Conservation (phyloP, 2,797 vertebrate genomes). For the Anableps anableps region DNA sequence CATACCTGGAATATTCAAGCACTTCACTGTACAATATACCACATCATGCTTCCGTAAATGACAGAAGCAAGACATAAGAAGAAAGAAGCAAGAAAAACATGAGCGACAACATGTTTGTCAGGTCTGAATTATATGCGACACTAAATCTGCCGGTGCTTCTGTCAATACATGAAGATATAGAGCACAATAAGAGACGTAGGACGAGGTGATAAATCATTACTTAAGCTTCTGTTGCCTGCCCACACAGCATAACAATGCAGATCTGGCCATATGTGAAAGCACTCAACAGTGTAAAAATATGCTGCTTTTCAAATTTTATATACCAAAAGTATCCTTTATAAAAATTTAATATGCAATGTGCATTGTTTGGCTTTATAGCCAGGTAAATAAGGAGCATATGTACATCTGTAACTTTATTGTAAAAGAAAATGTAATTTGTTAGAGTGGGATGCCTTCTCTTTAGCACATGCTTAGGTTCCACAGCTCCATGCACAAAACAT, state of each 20-base stretch:
- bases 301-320: slow-evolving; percentile 11
- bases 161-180: slow-evolving; percentile 49
- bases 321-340: slow-evolving; percentile 30
- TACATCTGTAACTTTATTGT: background rate
- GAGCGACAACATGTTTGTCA: slow-evolving; percentile 34
- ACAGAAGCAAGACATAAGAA: slow-evolving; percentile 1
- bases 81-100: background rate
- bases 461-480: background rate
- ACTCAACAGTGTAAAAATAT: slow-evolving; percentile 36
- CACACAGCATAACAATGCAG: slow-evolving; percentile 62
- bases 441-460: background rate
- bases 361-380: background rate
- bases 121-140: slow-evolving; percentile 45
- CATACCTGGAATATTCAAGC: slow-evolving; percentile 4
- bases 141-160: slow-evolving; percentile 48
- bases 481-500: background rate
- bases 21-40: background rate
- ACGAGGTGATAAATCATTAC: slow-evolving; percentile 70
- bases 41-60: background rate
- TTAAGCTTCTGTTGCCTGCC: slow-evolving; percentile 71
- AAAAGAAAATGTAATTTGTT: background rate
- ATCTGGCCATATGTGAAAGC: slow-evolving; percentile 50
- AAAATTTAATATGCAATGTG: background rate
- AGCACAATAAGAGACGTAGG: slow-evolving; percentile 62
- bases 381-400: background rate